These are phyloP conservation scores for Scaptomyza hsui DNA, from an alignment of 1,140 invertebrate genomes.

Conservation along the genomic window DNA sequence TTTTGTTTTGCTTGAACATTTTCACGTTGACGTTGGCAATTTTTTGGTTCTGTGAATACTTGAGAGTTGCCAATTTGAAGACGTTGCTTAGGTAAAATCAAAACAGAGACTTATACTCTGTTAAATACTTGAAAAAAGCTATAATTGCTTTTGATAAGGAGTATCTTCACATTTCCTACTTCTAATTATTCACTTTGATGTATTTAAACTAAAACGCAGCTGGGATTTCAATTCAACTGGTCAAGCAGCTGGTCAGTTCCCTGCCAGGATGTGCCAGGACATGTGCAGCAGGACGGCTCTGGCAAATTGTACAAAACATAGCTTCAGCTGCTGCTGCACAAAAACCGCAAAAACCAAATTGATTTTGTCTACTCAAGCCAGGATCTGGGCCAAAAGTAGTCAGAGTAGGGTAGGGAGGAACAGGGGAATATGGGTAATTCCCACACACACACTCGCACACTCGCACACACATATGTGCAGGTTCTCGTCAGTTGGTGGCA, in stretches of 20 bases:
- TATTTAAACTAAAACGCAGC: conserved; percentile 73
- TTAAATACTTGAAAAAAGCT: not conserved
- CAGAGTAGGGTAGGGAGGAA: not conserved
- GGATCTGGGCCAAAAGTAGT: conserved; percentile 36
- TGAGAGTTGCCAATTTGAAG: conserved; percentile 25
- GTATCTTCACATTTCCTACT: not conserved
- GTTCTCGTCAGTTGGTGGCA: conserved; percentile 49
- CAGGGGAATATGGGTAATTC: not conserved
- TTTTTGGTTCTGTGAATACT: conserved; percentile 49
- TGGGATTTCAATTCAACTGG: conserved; percentile 26
- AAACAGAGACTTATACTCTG: not conserved
- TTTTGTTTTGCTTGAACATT: conserved; percentile 9
- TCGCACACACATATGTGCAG: conserved; percentile 3
- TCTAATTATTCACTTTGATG: conserved; percentile 63
- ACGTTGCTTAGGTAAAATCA: not conserved
- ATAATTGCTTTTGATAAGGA: no score
- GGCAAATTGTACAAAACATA: conserved; percentile 56
- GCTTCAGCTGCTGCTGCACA: conserved; percentile 35
- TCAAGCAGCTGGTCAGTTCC: conserved; percentile 17
- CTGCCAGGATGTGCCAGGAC: conserved; percentile 34
- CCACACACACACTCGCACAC: no score
- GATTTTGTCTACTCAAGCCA: conserved; percentile 77
- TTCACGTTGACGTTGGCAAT: conserved; percentile 58
- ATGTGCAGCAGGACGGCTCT: conserved; percentile 33
- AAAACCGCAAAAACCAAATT: conserved; percentile 82